Evolutionary conservation across 2,888 invertebrate species (phyloP).

Genomic region (Yponomeuta sedellus): DNA sequence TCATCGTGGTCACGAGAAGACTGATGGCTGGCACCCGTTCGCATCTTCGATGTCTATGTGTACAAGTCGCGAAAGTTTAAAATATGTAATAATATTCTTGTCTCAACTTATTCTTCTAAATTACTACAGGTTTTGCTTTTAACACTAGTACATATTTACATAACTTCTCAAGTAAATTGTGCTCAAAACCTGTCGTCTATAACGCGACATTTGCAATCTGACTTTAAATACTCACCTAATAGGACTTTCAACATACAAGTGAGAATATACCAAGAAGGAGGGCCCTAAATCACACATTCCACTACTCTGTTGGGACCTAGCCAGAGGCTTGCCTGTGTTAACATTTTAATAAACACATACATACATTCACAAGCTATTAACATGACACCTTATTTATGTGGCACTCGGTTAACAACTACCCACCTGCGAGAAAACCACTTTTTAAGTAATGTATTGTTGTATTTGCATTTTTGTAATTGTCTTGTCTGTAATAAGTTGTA

Average conservation of each 20-base stretch:
- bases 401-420: constrained; percentile 8
- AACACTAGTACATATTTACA: not conserved
- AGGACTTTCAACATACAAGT: not conserved
- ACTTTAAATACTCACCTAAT: not conserved
- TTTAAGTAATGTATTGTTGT: not conserved
- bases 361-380: constrained; percentile 43
- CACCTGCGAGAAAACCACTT: constrained; percentile 20
- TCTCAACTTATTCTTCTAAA: no score
- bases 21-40: no score
- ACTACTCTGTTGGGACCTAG: constrained; percentile 31
- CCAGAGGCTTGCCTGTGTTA: constrained; percentile 36
- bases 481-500: not conserved
- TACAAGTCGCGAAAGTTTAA: no score
- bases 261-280: constrained; percentile 10
- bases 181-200: not conserved
- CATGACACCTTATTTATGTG: constrained; percentile 35
- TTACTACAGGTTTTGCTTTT: no score
- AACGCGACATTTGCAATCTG: not conserved
- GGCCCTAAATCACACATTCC: constrained; percentile 37
- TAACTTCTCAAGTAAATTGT: not conserved
- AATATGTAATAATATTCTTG: no score
- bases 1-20: no score
- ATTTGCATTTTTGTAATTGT: not conserved
- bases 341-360: constrained; percentile 37
- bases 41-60: no score